Evolutionary conservation across 2,888 invertebrate genomes (phyloP), one percentile per base, ranked within the genome.

Genomic region (Xestia xanthographa): DNA sequence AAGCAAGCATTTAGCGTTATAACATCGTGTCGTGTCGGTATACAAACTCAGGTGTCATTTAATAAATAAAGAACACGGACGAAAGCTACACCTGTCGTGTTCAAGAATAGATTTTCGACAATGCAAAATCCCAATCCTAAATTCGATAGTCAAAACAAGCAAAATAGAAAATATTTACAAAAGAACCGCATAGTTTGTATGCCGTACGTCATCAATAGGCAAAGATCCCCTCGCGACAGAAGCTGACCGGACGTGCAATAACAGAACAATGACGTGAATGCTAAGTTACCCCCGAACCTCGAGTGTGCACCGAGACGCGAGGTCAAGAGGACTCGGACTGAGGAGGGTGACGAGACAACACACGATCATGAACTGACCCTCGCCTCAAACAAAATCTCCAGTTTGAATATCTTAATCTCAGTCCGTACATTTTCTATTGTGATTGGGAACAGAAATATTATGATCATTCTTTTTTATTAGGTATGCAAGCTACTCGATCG

Each of bases 231-330:
- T 77, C 71, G 75, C 85, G 82, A 84, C 87, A 89, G 85, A 77
- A 73, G 85, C 90, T 88, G 90, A 87, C 90, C 88, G 92, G 90
- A 91, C 92, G 90, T 91, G 92, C 92, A 92, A 92, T 92, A 90
- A 91, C 91, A 87, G 91, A 87, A 90, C 89, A 90, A 91, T 91
- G 92, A 88, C 79, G 91, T 92, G 93, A 93, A 93, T 93, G 92
- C 88, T 91, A 93, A 93, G 91, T 92, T 88, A 87, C 90, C 90
- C 91, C 86, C 75, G 79, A 80, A 74, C 90, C 91, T 86, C 72
- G 74, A 72, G 73, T 38, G 60, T 45, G 66, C 67, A 41, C 63
- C 71, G 48, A 83, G 80, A 80, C 79, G 86, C 77, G 89, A 86
- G 91, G 88, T 87, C 87, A 87, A 83, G 85, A 80, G 87, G 87